A percentile compares a stretch with the other conserved stretches of the same genome.
phyloP scores from a whole-genome alignment of 2,888 invertebrate species.

The Drosophila neutralis region DNA sequence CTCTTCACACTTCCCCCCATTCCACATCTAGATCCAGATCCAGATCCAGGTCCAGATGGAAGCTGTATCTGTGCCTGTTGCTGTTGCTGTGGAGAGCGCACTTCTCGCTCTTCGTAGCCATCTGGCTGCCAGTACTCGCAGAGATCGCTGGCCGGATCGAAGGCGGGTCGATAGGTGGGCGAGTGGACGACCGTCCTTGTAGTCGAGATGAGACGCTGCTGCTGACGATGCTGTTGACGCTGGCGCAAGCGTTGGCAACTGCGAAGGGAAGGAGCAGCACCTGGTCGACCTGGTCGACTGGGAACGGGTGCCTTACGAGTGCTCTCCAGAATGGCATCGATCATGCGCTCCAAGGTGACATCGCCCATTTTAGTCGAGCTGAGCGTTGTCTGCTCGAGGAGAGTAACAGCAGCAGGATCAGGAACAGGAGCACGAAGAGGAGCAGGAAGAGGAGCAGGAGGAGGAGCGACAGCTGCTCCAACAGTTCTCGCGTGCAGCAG shows the following conservation, averaged over 20 bases:
- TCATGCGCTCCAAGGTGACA: constrained; percentile 84
- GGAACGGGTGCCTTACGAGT: constrained; percentile 77
- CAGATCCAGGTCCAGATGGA: background rate
- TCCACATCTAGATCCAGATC: constrained; percentile 43
- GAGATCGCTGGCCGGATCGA: constrained; percentile 84
- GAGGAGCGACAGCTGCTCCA: background rate
- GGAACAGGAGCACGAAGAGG: background rate
- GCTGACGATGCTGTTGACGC: constrained; percentile 6
- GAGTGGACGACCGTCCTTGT: constrained; percentile 71
- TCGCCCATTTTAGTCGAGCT: constrained; percentile 84
- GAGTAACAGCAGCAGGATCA: background rate
- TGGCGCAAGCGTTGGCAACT: constrained; percentile 21
- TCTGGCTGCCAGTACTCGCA: constrained; percentile 82
- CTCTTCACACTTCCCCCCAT: constrained; percentile 17
- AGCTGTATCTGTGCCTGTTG: background rate
- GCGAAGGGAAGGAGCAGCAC: constrained; percentile 5
- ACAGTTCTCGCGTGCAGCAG: constrained; percentile 1
- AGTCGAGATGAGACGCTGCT: constrained; percentile 44
- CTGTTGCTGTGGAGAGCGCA: constrained; percentile 70
- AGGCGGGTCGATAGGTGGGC: constrained; percentile 84
- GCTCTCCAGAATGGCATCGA: constrained; percentile 84
- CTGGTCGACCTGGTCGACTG: constrained; percentile 13
- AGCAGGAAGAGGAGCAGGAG: background rate
- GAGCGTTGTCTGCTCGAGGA: constrained; percentile 55
- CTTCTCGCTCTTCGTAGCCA: constrained; percentile 81